Evolutionary conservation across 1,140 invertebrate species (phyloP), one percentile per base, ranked within the genome.

Genomic region (Dendroctonus ponderosae): DNA sequence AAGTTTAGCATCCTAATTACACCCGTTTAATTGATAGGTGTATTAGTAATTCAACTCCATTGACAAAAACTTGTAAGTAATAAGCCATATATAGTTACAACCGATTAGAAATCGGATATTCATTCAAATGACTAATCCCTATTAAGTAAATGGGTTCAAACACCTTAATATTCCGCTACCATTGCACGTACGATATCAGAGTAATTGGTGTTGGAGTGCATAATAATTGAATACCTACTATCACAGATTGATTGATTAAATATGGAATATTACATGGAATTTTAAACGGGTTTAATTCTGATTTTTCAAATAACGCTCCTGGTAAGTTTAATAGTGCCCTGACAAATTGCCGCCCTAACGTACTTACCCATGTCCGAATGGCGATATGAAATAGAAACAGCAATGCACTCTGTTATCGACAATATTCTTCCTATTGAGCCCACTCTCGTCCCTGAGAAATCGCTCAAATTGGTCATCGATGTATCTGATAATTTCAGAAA

Each of bases 311-410:
- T 26, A 26, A 26, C 3, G 26, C 26, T 26, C 26, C 26, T 26
- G 26, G 3, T 3, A 26, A 26, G 26, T 26, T 26, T 26, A 3
- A 26, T 26, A 3, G 3, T 26, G 26, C 3, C 26, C 26, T 26
- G 26, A 26, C 26, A 26, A 26, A 26, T 26, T 26, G 3, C 3
- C 26, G 26, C 3, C 3, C 26, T 56, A 64, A 43, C 26, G 40
- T 54, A 75, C 78, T 75, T 84, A 91, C 88, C 96, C 96, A 84
- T 99, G 96, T 40, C 96, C 96, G 80, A 96, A 96, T 11, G 98
- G 97, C 50, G 97, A 96, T 77, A 99, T 98, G 80, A 99, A 99
- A 82, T 99, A 99, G 74, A 99, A 94, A 82, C 97, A 99, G 80
- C 93, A 96, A 78, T 97, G 94, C 76, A 97, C 92, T 78, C 94